Evolutionary conservation across 2,888 invertebrate species (phyloP).

Genomic region (Troides aeacus): DNA sequence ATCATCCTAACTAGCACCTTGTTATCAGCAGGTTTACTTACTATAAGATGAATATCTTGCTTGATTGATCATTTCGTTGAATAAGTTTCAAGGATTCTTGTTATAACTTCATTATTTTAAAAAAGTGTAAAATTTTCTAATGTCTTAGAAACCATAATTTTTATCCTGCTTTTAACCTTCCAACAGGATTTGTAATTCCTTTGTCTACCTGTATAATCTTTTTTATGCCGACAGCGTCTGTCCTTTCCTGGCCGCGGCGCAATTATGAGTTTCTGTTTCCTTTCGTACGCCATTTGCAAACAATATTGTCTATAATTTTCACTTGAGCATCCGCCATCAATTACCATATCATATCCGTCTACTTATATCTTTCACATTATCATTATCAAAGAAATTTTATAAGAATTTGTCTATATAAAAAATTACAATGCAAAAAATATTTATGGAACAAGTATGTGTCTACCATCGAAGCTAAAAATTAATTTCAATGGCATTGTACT

Average conservation of each 20-base stretch:
- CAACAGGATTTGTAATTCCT: slow-evolving; percentile 2
- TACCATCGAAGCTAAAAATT: neutral
- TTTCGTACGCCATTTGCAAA: slow-evolving; percentile 24
- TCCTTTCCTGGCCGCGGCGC: slow-evolving; percentile 20
- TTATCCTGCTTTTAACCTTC: slow-evolving; percentile 1
- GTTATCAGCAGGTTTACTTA: no score
- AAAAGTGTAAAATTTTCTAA: neutral
- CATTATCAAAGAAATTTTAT: neutral
- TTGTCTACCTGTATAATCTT: slow-evolving; percentile 9
- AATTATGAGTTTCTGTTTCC: slow-evolving; percentile 23
- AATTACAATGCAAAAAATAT: neutral
- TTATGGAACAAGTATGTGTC: neutral
- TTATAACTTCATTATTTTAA: neutral
- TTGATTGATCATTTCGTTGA: no score
- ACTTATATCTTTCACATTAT: slow-evolving; percentile 3
- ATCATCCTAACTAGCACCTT: no score
- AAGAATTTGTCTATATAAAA: neutral
- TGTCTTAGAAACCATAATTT: neutral
- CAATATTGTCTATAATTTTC: slow-evolving; percentile 22
- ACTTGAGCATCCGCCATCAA: slow-evolving; percentile 10
- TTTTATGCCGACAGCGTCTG: slow-evolving; percentile 20
- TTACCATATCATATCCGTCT: slow-evolving; percentile 14
- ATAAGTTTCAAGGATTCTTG: no score
- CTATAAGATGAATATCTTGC: no score
- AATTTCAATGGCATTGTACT: no score